Evolutionary conservation across 1,140 invertebrate genomes (phyloP), one percentile per base, ranked within the genome.

Genomic region (Heliothis virescens): DNA sequence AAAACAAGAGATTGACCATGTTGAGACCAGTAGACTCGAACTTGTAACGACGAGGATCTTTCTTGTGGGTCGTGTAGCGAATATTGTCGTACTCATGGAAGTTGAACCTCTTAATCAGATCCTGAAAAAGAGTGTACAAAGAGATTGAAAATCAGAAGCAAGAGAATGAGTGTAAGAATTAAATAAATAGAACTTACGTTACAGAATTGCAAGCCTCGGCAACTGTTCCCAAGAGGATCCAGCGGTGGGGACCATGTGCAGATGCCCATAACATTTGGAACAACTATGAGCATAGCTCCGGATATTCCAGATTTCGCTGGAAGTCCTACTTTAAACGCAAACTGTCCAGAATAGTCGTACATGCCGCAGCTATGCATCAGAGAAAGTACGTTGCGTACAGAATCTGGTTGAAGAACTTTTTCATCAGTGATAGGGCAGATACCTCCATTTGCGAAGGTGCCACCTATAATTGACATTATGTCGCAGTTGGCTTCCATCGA

Each of bases 291-390:
- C 91, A 99, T 97, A 69, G 97, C 97, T 34, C 99, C 99, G 47
- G 98, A 98, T 0, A 99, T 99, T 47, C 99, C 99, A 0, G 99
- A 99, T 95, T 99, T 99, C 12, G 98, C 98, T n/a, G 99, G 99
- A 60, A 99, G 95, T 9, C 99, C 99, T 34, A 99, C 98, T 96
- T 98, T 98, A 91, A 99, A 99, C 53, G 99, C 98, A 94, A 99
- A 99, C 93, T 99, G 98, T n/a, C 99, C 99, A 0, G 98, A 99
- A 91, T 99, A 99, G 91, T 99, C 98, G 89, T 99, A 98, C 97
- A 99, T 99, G 86, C 99, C 99, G 93, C 99, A 99, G 71, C 98
- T 99, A 94, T 99, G 98, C 99, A 99, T 99, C 15, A 99, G 95
- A 47, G 97, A 98, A 1, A 98, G 89, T 0, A 98, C 97, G 91